Evolutionary conservation across 2,113 vertebrate species (phyloP).

Genomic region (Hiodon alosoides): DNA sequence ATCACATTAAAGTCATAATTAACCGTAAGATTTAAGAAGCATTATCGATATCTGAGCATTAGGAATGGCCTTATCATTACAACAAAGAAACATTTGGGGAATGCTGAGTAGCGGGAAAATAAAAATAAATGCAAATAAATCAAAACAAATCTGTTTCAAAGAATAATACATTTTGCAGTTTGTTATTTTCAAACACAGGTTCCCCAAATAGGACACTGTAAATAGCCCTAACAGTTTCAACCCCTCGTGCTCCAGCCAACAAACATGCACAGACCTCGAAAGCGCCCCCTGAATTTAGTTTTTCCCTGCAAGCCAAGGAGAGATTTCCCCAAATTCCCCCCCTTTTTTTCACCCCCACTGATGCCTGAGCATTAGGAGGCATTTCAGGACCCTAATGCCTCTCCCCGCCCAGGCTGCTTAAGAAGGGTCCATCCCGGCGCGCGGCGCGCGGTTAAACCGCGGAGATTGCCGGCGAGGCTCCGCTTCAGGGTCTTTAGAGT

Average conservation of each 20-base stretch:
- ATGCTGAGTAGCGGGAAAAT: background rate
- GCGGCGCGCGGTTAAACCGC: background rate
- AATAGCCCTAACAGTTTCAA: constrained; percentile 5
- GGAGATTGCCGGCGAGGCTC: background rate
- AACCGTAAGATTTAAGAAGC: constrained; percentile 18
- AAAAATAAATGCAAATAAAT: constrained; percentile 5
- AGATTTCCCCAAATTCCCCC: background rate
- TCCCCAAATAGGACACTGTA: background rate
- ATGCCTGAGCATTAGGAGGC: constrained; percentile 5
- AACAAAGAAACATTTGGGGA: too few species aligned
- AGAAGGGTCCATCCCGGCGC: constrained; percentile 1
- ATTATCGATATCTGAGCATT: constrained; percentile 28
- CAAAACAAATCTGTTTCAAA: constrained; percentile 12
- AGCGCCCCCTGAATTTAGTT: background rate
- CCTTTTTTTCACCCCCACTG: background rate
- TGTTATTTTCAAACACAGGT: constrained; percentile 6
- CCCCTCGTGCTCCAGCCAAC: background rate
- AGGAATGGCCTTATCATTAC: too few species aligned
- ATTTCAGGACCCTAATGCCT: background rate
- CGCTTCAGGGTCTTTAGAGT: background rate
- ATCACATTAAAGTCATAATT: constrained; percentile 29
- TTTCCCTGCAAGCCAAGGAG: background rate
- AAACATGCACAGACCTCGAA: background rate
- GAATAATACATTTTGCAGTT: constrained; percentile 6
- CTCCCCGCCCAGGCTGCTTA: constrained; percentile 5